phyloP scores from a whole-genome alignment of 2,113 vertebrate species.

The Corydoras maculifer region DNA sequence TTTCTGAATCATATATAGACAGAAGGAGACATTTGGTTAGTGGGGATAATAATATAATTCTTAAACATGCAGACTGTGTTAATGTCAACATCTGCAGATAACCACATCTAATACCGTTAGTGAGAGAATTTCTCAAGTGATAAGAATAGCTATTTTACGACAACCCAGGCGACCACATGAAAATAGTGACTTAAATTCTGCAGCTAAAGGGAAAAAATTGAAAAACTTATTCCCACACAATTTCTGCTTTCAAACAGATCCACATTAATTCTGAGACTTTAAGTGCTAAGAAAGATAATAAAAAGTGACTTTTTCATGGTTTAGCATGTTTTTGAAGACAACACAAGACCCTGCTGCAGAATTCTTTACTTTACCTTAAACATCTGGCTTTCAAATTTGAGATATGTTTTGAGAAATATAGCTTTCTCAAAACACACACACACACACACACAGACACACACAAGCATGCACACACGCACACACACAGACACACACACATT shows the following conservation, averaged over 20 bases:
- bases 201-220: neutral
- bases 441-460: no score
- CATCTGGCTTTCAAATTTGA: no score
- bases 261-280: no score
- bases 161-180: neutral
- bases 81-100: constrained; percentile 16
- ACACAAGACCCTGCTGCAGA: neutral
- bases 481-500: no score
- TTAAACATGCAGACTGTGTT: constrained; percentile 11
- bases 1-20: no score
- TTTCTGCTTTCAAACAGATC: no score
- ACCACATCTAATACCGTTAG: constrained; percentile 5
- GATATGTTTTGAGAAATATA: no score
- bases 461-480: no score
- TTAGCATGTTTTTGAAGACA: neutral
- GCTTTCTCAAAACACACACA: no score
- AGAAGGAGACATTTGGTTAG: neutral
- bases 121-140: constrained; percentile 24
- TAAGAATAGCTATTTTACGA: constrained; percentile 28
- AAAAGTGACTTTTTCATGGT: neutral
- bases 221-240: neutral
- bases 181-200: neutral
- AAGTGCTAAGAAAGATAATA: no score
- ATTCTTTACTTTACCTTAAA: no score
- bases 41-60: constrained; percentile 8